Conservation (phyloP, 2,113 vertebrate species). For the Nannospalax galili region DNA sequence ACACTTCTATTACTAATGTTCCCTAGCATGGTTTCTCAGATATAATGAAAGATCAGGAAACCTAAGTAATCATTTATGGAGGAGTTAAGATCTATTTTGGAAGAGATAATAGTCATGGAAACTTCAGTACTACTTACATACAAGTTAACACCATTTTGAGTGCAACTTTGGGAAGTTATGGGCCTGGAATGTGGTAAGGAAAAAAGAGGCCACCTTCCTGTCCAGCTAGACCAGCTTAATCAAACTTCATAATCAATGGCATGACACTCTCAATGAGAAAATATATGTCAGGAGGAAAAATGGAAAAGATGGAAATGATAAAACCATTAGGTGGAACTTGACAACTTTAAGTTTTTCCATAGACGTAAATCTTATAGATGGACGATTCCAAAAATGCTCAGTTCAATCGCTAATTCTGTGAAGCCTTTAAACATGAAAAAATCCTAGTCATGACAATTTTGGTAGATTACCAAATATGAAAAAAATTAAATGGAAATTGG, state of each 20-base stretch:
- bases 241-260: neutral
- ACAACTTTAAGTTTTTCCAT: neutral
- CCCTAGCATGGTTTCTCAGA: neutral
- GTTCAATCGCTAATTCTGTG: neutral
- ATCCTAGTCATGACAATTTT: neutral
- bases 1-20: neutral
- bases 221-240: neutral
- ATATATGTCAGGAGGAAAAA: neutral
- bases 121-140: neutral
- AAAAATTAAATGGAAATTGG: neutral
- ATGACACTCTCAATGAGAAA: neutral
- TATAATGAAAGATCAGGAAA: neutral
- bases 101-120: neutral
- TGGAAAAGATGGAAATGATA: neutral
- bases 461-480: neutral
- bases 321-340: neutral
- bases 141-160: neutral
- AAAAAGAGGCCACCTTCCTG: neutral
- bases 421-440: neutral
- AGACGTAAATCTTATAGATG: no score
- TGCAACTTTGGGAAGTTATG: neutral
- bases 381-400: neutral
- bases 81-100: neutral
- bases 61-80: neutral
- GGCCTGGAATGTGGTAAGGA: no score